Evolutionary conservation across 1,140 invertebrate genomes (phyloP).

Genomic region (Epicauta chinensis): DNA sequence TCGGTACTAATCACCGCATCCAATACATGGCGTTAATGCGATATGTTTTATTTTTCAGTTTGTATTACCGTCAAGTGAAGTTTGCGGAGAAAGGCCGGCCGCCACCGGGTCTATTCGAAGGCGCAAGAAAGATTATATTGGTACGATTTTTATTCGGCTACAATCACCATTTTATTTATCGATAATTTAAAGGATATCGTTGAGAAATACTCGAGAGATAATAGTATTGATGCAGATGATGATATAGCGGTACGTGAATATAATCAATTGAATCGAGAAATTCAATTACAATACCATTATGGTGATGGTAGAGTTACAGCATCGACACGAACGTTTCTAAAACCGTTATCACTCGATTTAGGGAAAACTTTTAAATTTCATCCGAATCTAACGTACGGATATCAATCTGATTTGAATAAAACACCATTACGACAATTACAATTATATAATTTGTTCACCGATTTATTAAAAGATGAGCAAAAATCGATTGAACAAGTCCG

Average conservation of each 20-base stretch:
- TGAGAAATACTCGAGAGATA: too few species aligned
- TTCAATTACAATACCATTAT: conserved; percentile 63
- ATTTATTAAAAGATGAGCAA: conserved; percentile 48
- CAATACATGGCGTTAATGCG: too few species aligned
- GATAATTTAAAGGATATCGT: too few species aligned
- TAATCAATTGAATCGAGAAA: conserved; percentile 53
- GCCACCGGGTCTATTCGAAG: conserved; percentile 39
- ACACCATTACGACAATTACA: conserved; percentile 55
- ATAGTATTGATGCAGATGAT: conserved; percentile 42
- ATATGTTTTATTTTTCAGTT: too few species aligned
- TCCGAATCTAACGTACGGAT: conserved; percentile 55
- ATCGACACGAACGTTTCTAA: conserved; percentile 56
- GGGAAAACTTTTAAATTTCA: conserved; percentile 56
- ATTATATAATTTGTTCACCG: conserved; percentile 49
- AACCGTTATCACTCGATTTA: conserved; percentile 58
- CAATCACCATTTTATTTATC: neutral
- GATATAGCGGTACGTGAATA: conserved; percentile 63
- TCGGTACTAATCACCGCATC: too few species aligned
- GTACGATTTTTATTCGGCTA: conserved; percentile 32
- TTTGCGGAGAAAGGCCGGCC: conserved; percentile 28
- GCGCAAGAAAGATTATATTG: conserved; percentile 39
- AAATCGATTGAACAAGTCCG: conserved; percentile 42
- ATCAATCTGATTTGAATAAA: conserved; percentile 57
- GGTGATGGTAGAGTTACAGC: conserved; percentile 58
- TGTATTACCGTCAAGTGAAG: conserved; percentile 30